Evolutionary conservation across 53 echinoderm and acorn worm species (phyloP).

Genomic region (Paracentrotus lividus): DNA sequence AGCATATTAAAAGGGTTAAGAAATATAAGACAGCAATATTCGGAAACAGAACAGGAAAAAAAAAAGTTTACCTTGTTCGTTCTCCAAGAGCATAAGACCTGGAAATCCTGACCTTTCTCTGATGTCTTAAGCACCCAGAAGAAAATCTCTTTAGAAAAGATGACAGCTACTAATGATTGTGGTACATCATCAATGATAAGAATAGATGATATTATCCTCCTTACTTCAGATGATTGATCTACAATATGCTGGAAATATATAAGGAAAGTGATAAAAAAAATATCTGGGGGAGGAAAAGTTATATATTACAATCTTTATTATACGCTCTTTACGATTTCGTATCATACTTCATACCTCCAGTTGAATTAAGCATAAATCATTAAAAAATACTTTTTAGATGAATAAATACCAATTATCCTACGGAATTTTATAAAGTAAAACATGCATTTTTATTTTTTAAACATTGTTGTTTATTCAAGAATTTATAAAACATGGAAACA

Average conservation of each 20-base stretch:
- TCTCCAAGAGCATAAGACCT: constrained; percentile 21
- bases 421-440: too few species aligned
- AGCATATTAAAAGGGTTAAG: not conserved
- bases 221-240: not conserved
- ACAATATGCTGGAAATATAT: not conserved
- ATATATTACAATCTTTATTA: too few species aligned
- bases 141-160: not conserved
- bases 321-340: too few species aligned
- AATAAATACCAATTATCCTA: too few species aligned
- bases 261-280: too few species aligned
- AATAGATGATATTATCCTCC: not conserved
- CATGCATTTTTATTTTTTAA: too few species aligned
- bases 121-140: not conserved
- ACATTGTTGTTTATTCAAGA: too few species aligned
- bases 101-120: not conserved
- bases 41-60: not conserved
- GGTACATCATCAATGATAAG: not conserved
- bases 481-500: too few species aligned
- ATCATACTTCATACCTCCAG: too few species aligned
- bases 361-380: too few species aligned
- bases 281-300: too few species aligned
- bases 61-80: not conserved
- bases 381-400: too few species aligned
- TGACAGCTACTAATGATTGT: not conserved
- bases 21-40: not conserved